Evolutionary conservation across 2,797 vertebrate genomes (phyloP), one percentile per base, ranked within the genome.

Genomic region (Trematomus bernacchii): DNA sequence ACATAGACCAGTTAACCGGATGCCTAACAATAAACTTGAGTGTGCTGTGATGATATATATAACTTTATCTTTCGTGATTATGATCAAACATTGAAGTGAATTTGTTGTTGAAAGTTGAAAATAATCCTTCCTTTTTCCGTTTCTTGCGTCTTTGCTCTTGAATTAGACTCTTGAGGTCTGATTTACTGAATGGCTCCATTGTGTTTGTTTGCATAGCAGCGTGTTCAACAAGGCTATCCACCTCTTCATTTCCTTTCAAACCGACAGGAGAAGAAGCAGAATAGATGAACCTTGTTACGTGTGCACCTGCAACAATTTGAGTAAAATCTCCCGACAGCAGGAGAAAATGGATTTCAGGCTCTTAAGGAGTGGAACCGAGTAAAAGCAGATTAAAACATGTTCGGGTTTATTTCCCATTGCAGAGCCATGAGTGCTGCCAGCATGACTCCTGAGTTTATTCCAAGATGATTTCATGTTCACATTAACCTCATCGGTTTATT

Each of bases 261-360:
- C 19, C 50, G 3, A 6, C 18, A 50, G 15, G 27, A 30, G 21
- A 55, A 23, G 53, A 50, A 16, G 59, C 23, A 19, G 9, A 65
- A 47, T 40, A 48, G 50, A 55, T 4, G 6, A 15, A 9, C 15
- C 27, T 47, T 67, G 27, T 18, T 53, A 15, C 16, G 11, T n/a
- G 27, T 43, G 21, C 37, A 69, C 44, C 58, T 44, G 66, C 37
- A 51, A 27, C 54, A 40, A 46, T 58, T 62, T 57, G 16, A 65
- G n/a, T 46, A 37, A 48, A 75, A 68, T 19, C 53, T 33, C 23
- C 8, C 33, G 11, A 42, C 15, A 10, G 57, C 43, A 19, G 18
- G 12, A 63, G 50, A 14, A 23, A 37, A 51, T 57, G 6, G 16
- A 64, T 63, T 27, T 47, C 51, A 19, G 3, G 10, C 19, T 48